Base-by-base conservation (phyloP, 1,140 invertebrate genomes). In the Trichonephila clavata region DNA sequence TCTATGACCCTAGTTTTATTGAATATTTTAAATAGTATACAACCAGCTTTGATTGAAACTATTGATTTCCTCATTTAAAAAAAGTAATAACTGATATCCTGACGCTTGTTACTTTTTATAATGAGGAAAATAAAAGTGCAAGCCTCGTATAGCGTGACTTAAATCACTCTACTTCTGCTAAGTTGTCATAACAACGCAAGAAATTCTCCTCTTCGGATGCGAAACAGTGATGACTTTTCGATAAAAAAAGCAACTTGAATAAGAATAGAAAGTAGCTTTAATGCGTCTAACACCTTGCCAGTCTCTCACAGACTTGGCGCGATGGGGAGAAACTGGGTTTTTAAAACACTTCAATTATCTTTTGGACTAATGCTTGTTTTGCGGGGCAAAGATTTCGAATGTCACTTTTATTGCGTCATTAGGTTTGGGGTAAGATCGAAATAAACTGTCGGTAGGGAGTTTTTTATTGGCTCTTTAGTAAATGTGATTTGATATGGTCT, bases 251-350 rank as follows among this genome's bases (percentile, higher is more conserved):
- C 16, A 60, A 61, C 50, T 24, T 24, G 81, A 92, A 92, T 92
- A 92, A 92, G 90, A 92, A 92, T 92, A 92, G 90, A 92, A 92
- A 92, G 90, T 92, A 92, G 90, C 90, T 92, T 92, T 92, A 92
- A 92, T 92, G 90, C 90, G 20, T 61, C 71, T 20, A 84, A 83
- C 90, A 92, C 43, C 90, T 92, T 92, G 90, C 90, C n/a, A 18
- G 14, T 8, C 90, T 92, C 90, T 84, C 90, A 92, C 90, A 83
- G 77, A 14, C 21, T 65, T 50, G n/a, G 87, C 24, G 24, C 21
- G 59, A 16, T 32, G 32, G 16, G 57, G n/a, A 21, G 43, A 77
- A 84, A 80, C 80, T 43, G 80, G 77, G 90, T 92, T 92, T 92
- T 92, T 92, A 84, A 92, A 92, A 92, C 80, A 65, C 90, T 92